phyloP scores from a whole-genome alignment of 2,113 vertebrate genomes.

The Takifugu flavidus region DNA sequence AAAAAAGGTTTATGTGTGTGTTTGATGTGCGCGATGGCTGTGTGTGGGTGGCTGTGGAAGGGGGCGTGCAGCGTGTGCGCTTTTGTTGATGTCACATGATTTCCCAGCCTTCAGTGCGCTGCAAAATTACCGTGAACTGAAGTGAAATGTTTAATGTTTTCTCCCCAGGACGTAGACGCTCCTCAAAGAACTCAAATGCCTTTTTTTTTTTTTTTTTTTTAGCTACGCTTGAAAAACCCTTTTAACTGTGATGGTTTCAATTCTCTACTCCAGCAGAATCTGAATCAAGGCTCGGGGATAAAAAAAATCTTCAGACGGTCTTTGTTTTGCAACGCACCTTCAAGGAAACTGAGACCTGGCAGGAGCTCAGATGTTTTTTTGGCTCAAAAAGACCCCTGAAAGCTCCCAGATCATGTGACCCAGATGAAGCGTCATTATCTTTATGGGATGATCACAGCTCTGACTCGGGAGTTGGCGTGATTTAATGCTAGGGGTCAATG shows the following conservation, averaged over 20 bases:
- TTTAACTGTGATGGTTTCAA: background rate
- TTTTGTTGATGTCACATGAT: slow-evolving; percentile 70
- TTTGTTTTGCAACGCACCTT: slow-evolving; percentile 42
- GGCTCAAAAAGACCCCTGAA: slow-evolving; percentile 40
- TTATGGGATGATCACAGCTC: slow-evolving; percentile 50
- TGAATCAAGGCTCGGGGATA: slow-evolving; percentile 6
- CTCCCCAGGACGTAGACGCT: no score
- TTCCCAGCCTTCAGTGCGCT: slow-evolving; percentile 55
- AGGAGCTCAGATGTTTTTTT: slow-evolving; percentile 37
- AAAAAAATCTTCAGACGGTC: slow-evolving; percentile 2
- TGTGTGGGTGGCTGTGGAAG: slow-evolving; percentile 37
- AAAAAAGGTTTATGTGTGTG: slow-evolving; percentile 39
- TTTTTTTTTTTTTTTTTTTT: background rate
- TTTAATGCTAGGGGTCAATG: slow-evolving; percentile 29
- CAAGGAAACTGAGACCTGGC: slow-evolving; percentile 43
- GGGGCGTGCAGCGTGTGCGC: slow-evolving; percentile 41
- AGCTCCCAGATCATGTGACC: slow-evolving; percentile 49
- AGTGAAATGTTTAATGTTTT: no score
- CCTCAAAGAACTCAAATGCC: background rate
- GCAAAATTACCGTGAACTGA: slow-evolving; percentile 23
- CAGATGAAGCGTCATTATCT: slow-evolving; percentile 38
- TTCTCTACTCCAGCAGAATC: background rate
- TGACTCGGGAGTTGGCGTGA: slow-evolving; percentile 38
- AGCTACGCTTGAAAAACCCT: background rate
- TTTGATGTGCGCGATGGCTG: slow-evolving; percentile 45